phyloP scores from a whole-genome alignment of 1,140 invertebrate species.

The Hyles euphorbiae region DNA sequence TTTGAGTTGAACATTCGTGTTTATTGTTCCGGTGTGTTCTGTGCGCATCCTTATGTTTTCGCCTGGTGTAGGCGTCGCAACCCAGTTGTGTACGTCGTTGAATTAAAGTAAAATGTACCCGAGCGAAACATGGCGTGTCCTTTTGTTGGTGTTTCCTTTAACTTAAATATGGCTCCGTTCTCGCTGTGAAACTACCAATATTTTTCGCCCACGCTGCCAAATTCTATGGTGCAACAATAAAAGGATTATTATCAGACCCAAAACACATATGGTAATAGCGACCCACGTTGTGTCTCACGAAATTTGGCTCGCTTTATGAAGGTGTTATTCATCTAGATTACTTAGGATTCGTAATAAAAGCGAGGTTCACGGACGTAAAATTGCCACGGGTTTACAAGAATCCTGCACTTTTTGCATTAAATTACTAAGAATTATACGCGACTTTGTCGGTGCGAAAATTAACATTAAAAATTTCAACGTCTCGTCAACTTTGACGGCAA shows the following conservation, averaged over 20 bases:
- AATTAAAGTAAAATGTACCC: constrained; percentile 46
- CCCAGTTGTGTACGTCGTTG: constrained; percentile 48
- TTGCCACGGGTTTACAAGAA: constrained; percentile 40
- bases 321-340: constrained; percentile 58
- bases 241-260: constrained; percentile 41
- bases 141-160: constrained; percentile 37
- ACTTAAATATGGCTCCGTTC: constrained; percentile 23
- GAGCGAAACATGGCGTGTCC: constrained; percentile 24
- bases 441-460: constrained; percentile 42
- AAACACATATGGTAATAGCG: constrained; percentile 44
- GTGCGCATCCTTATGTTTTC: constrained; percentile 41
- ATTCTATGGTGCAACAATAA: constrained; percentile 45
- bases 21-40: constrained; percentile 36
- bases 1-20: constrained; percentile 48
- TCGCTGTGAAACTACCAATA: constrained; percentile 36
- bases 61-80: constrained; percentile 55
- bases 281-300: constrained; percentile 45
- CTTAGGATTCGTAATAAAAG: constrained; percentile 47
- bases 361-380: constrained; percentile 51
- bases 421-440: constrained; percentile 46
- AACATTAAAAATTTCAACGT: constrained; percentile 43
- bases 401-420: constrained; percentile 64
- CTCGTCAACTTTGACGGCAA: constrained; percentile 33
- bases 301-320: constrained; percentile 47
- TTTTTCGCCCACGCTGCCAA: constrained; percentile 43